These are phyloP conservation scores for Phataginus tetradactyla DNA, from an alignment of 2,797 vertebrate species.

Conservation along the genomic window DNA sequence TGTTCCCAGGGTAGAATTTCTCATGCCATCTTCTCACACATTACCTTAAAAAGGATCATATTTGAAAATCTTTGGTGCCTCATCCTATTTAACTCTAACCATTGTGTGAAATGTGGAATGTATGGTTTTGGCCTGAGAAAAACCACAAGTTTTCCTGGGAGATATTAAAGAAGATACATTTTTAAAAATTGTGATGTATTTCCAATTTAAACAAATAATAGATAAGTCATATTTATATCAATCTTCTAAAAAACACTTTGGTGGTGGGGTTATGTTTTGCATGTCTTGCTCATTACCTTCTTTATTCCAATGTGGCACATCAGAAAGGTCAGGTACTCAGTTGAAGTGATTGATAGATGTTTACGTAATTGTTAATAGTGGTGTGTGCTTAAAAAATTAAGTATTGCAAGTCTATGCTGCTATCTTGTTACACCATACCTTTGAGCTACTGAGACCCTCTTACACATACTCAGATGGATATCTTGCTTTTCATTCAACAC, in stretches of 20 bases:
- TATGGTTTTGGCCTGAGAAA: not conserved
- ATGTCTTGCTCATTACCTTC: not conserved
- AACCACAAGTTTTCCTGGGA: not conserved
- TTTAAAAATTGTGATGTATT: not conserved
- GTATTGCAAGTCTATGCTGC: not conserved
- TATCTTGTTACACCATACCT: not conserved
- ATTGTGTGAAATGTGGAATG: not conserved
- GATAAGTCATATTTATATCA: not conserved
- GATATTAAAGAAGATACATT: not conserved
- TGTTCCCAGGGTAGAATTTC: not conserved
- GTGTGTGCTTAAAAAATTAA: not conserved
- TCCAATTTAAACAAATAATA: constrained; percentile 51
- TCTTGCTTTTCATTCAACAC: constrained; percentile 1
- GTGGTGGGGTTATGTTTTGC: not conserved
- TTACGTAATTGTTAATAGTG: not conserved
- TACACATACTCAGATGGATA: not conserved
- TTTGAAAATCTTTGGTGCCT: constrained; percentile 32
- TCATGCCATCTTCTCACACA: not conserved
- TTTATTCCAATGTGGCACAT: not conserved
- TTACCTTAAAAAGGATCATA: not conserved
- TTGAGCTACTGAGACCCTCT: not conserved
- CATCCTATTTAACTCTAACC: not conserved
- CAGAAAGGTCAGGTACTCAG: not conserved
- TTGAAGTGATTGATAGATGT: not conserved
- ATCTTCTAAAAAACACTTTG: not conserved